Base-by-base conservation (phyloP, 2,888 invertebrate species). In the Rhyacophila evoluta region DNA sequence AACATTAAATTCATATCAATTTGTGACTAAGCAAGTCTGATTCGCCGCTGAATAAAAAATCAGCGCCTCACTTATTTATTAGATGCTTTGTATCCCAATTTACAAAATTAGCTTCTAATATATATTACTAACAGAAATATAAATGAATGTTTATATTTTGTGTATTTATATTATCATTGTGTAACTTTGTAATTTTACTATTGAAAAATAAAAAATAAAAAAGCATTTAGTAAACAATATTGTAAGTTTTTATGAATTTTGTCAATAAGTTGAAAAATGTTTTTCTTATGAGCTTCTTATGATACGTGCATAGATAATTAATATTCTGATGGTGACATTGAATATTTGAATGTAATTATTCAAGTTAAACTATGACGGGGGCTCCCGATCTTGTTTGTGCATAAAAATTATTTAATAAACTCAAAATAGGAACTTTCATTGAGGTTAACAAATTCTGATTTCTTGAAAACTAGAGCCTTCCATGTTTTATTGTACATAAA, bases 181-280 rank as follows among this genome's bases (percentile, higher is more conserved):
- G 27, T 72, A 77, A 73, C 15, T 33, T 74, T 74, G 69, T 39
- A 74, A 33, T 75, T 75, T 79, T 75, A 75, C 79, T 75, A 75
- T 75, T 37, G 72, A 75, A 38, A 25, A 38, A 72, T 71, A 68
- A 39, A 39, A 39, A 28, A 25, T 33, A 38, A 25, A 38, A 28
- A 28, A 41, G 10, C 25, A 55, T 55, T 55, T 55, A 25, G 25
- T 70, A 36, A 41, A 12, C 28, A 33, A 4, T 74, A 74, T n/a
- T 75, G 29, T 33, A 33, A 55, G 25, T 19, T 55, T 25, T 55
- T 55, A 55, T 19, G 15, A 55, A 55, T 55, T 25, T 19, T 55
- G 19, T 55, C 25, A 55, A 25, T 55, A 55, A 55, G 55, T 55
- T 55, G 25, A 55, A 55, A 55, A 55, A 25, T 19, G 19, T 55